A percentile compares a stretch with the other conserved stretches of the same genome.
Evolutionary conservation across 64 coral and sea anemone species (phyloP).

Genomic region (Trachythela sp.): DNA sequence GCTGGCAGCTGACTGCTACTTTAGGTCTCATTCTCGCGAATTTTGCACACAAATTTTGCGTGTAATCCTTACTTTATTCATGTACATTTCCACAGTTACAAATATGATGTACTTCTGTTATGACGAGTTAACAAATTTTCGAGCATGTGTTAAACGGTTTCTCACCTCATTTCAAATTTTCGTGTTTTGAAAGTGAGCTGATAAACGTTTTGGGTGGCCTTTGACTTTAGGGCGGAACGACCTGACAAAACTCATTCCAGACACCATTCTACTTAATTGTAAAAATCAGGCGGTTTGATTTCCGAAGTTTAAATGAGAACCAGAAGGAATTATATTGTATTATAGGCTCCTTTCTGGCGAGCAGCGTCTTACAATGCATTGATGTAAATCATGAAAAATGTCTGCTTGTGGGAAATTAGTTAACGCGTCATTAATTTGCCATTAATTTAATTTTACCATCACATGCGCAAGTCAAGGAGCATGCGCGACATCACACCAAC

Average conservation of each 20-base stretch:
- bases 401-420: background rate
- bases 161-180: background rate
- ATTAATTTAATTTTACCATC: background rate
- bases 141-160: background rate
- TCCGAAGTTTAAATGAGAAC: conserved; percentile 20
- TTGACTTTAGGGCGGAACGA: conserved; percentile 8
- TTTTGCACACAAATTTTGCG: background rate
- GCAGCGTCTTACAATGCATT: conserved; percentile 1
- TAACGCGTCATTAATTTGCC: background rate
- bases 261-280: background rate
- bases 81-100: background rate
- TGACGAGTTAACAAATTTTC: background rate
- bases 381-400: background rate
- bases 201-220: conserved; percentile 24
- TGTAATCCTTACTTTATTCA: background rate
- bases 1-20: conserved; percentile 3
- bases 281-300: background rate
- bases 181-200: background rate
- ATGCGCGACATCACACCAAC: too few species aligned
- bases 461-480: background rate
- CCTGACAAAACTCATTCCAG: background rate
- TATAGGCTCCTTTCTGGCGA: conserved; percentile 9
- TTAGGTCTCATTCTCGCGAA: background rate
- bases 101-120: too few species aligned
- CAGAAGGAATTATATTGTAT: background rate